Evolutionary conservation across 2,113 vertebrate genomes (phyloP), one percentile per base, ranked within the genome.

Genomic region (Sakesphorus luctuosus): DNA sequence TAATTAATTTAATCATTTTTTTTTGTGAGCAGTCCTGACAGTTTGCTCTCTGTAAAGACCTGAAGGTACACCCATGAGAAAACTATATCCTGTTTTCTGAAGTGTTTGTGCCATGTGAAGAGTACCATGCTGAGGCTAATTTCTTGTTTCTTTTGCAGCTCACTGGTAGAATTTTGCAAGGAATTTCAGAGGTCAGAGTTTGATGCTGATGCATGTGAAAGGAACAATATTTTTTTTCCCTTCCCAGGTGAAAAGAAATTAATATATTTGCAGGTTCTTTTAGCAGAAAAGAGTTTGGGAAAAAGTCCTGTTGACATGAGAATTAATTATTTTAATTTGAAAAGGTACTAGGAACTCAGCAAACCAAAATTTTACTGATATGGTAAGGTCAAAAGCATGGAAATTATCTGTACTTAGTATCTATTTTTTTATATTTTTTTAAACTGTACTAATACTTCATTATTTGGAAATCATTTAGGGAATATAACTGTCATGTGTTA

Each of bases 311-410:
- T 58, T 92, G 74, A 55, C 15, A 92, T 3, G 13, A 73, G 75
- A 94, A 97, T 95, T 81, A 91, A 78, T 88, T 95, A 1, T 88
- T 83, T 95, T 84, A 15, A 76, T 90, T 68, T 77, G 31, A 68
- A 40, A 59, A 80, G 13, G 10, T 69, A 92, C 52, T 78, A 59
- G 50, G 43, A 81, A 33, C 24, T 71, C 24, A 61, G 28, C 1
- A 49, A 85, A 85, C 40, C 46, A 68, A 36, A 28, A 49, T 76
- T 86, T 53, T 71, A 53, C 25, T 58, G 16, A 43, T 90, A 88
- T 93, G 67, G 18, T 68, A 85, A 56, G 71, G 50, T 58, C 31
- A 88, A 93, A 93, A 93, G 3, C 31, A 74, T 16, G 11, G 18
- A 24, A 50, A 15, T 13, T 74, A 36, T 65, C 47, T 84, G 56